Base-by-base conservation (phyloP, 2,797 vertebrate genomes). In the Poecilia wingei region DNA sequence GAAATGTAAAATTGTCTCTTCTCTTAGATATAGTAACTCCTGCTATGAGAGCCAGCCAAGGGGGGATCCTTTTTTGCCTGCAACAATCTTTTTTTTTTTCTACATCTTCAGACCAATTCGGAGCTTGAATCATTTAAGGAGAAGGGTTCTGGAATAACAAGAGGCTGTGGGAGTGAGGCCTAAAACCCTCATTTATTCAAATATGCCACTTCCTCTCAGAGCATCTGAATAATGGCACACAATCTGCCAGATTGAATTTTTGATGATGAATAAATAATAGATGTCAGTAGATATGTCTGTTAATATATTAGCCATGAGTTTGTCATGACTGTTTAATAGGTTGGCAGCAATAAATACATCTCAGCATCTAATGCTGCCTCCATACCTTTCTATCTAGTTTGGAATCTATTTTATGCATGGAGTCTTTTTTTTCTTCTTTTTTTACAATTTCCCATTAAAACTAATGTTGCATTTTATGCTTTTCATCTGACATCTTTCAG, bases 231-330 rank as follows among this genome's bases (percentile, higher is more conserved):
- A 94, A 94, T 94, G 91, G 89, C 88, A 86, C 86, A 81, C 85
- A 90, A 89, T 93, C 89, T 88, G 86, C 89, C 88, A 91, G 88
- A 93, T 92, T 93, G 92, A 93, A 94, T 95, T 94, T 94, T 94
- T 91, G 89, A 95, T 94, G 92, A 87, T 83, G 84, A 92, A 92
- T 95, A 93, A 95, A 95, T 95, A 93, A 96, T 95, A 88, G 78
- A 96, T 93, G 87, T 82, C 69, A 81, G 87, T 89, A 82, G 87
- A 91, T 93, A 91, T 88, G 88, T 90, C 89, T 92, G 92, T 93
- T 92, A 94, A 94, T 94, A 89, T 91, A 93, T 94, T 88, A 93
- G 88, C 89, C 87, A 89, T 90, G 89, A 91, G 86, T 93, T 92
- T 89, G 84, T 91, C 90, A 88, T 90, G 85, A 90, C 83, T 86